Conservation (phyloP, 2,888 invertebrate species). For the Spilosoma lubricipeda region DNA sequence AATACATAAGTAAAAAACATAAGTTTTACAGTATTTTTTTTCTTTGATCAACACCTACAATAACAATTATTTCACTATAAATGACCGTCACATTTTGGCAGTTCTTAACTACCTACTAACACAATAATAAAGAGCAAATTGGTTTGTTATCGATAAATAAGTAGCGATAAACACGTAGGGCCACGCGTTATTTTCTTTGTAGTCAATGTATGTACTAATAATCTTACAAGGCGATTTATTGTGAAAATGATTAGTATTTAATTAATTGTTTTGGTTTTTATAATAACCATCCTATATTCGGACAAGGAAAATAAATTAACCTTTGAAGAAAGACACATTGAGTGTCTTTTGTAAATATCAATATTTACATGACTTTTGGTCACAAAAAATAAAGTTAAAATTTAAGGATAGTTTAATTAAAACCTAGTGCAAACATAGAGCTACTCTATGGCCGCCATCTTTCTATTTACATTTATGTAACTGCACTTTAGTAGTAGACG, state of each 20-base stretch:
- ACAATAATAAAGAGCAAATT: conserved; percentile 64
- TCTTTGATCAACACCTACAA: neutral
- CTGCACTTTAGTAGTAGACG: neutral
- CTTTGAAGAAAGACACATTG: too few species aligned
- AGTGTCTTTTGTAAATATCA: too few species aligned
- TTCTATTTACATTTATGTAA: neutral
- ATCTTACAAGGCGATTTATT: conserved; percentile 42
- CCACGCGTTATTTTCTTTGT: conserved; percentile 54
- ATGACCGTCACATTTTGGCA: conserved; percentile 14
- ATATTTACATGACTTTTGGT: too few species aligned
- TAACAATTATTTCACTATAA: conserved; percentile 8
- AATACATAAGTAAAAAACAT: too few species aligned
- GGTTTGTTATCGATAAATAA: conserved; percentile 67
- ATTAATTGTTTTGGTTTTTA: conserved; percentile 8
- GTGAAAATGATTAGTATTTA: conserved; percentile 28
- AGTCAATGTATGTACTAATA: conserved; percentile 52
- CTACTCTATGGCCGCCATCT: too few species aligned
- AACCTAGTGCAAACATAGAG: too few species aligned
- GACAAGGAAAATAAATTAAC: too few species aligned
- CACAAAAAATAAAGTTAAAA: too few species aligned
- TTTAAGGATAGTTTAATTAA: too few species aligned
- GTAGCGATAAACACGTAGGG: conserved; percentile 63
- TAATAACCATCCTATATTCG: neutral
- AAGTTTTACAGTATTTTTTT: too few species aligned
- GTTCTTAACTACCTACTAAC: conserved; percentile 44